Percentiles rank a stretch among this genome's conserved stretches.
These are phyloP conservation scores for Porites rus DNA, from an alignment of 92 coral and sea anemone genomes.

Conservation along the genomic window DNA sequence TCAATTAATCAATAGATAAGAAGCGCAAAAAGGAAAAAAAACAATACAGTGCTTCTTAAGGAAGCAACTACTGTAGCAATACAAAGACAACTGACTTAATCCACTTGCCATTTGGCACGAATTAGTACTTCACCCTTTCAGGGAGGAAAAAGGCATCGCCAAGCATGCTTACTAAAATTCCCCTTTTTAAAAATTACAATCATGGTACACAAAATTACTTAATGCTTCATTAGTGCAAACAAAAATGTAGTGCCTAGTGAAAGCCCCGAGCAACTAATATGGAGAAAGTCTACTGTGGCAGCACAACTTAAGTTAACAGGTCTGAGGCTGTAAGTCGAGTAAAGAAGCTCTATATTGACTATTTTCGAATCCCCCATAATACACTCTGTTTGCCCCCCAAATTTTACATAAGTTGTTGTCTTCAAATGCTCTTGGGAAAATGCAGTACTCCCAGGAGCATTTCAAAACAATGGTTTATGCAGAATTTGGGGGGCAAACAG, in stretches of 20 bases:
- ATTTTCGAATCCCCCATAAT: too few relatives aligned
- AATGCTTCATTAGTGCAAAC: constrained; percentile 20
- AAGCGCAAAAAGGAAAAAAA: background rate
- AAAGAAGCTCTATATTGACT: too few relatives aligned
- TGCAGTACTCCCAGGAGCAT: too few relatives aligned
- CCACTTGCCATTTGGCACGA: background rate
- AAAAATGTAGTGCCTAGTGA: constrained; percentile 2
- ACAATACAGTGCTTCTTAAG: background rate
- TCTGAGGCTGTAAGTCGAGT: background rate
- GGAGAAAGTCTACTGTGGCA: background rate
- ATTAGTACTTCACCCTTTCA: background rate
- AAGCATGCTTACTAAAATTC: constrained; percentile 32
- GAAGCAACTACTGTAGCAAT: background rate
- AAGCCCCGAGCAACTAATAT: constrained; percentile 29
- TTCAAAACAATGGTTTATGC: too few relatives aligned
- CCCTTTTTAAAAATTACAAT: constrained; percentile 43
- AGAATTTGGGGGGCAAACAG: too few relatives aligned
- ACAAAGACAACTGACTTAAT: constrained; percentile 8
- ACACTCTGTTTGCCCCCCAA: too few relatives aligned
- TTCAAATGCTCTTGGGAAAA: too few relatives aligned
- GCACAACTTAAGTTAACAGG: background rate
- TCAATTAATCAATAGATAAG: background rate
- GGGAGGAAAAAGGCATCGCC: constrained; percentile 12
- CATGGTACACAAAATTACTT: background rate
- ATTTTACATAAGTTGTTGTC: too few relatives aligned